phyloP scores from a whole-genome alignment of 2,797 vertebrate species.

The Syngnathus acus region DNA sequence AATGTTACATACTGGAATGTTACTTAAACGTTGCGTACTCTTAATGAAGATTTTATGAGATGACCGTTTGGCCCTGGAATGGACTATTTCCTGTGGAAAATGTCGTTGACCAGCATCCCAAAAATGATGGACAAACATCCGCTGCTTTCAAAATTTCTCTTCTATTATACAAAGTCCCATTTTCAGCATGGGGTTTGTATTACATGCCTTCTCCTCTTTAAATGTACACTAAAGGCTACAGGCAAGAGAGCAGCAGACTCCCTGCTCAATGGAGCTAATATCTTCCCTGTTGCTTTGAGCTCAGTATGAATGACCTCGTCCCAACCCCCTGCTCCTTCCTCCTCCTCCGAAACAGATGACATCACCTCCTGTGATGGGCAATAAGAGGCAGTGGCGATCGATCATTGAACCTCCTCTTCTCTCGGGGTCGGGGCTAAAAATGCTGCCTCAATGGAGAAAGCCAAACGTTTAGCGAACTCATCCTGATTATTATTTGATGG shows the following conservation, averaged over 20 bases:
- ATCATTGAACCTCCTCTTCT: slow-evolving; percentile 32
- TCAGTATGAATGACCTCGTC: slow-evolving; percentile 55
- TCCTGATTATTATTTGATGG: slow-evolving; percentile 9
- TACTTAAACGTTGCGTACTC: neutral
- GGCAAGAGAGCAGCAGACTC: slow-evolving; percentile 8
- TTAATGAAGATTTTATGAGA: neutral
- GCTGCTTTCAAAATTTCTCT: neutral
- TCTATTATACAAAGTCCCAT: too few relatives aligned
- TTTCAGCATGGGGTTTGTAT: neutral
- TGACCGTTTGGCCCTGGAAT: neutral
- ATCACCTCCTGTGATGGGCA: slow-evolving; percentile 44
- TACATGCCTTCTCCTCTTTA: neutral
- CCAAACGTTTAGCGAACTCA: neutral
- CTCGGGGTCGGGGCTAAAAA: slow-evolving; percentile 37
- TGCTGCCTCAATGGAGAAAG: slow-evolving; percentile 5
- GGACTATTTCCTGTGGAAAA: too few relatives aligned
- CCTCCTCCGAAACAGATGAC: slow-evolving; percentile 48
- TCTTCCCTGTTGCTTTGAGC: slow-evolving; percentile 28
- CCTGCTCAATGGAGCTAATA: slow-evolving; percentile 19
- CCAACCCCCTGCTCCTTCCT: neutral
- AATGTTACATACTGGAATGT: neutral
- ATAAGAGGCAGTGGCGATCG: slow-evolving; percentile 23
- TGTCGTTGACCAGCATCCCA: neutral
- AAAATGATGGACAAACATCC: neutral
- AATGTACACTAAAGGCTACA: slow-evolving; percentile 5